These are phyloP conservation scores for Volucella zonaria DNA, from an alignment of 2,888 invertebrate genomes.

Conservation along the genomic window DNA sequence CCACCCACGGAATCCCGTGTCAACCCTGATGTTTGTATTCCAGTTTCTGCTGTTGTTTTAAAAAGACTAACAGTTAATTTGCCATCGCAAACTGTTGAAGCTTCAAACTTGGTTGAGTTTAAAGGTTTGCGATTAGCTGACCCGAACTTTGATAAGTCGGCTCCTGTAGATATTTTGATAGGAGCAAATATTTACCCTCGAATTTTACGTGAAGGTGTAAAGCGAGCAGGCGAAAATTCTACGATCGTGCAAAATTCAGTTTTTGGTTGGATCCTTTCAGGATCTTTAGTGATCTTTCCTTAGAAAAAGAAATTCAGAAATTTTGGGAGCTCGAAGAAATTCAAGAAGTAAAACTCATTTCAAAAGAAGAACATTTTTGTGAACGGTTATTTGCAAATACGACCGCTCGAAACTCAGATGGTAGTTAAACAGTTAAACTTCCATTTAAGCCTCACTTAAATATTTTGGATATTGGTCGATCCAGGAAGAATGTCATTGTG, in stretches of 20 bases:
- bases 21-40: background rate
- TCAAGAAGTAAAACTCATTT: too few relatives aligned
- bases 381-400: background rate
- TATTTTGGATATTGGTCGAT: slow-evolving; percentile 1
- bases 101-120: slow-evolving; percentile 13
- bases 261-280: too few relatives aligned
- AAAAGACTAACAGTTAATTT: slow-evolving; percentile 29
- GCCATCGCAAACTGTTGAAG: slow-evolving; percentile 18
- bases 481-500: background rate
- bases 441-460: slow-evolving; percentile 18
- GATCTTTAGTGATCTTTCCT: too few relatives aligned
- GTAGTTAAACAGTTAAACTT: slow-evolving; percentile 13
- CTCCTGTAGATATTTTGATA: slow-evolving; percentile 27
- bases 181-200: too few relatives aligned
- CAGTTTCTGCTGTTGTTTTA: slow-evolving; percentile 10
- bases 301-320: too few relatives aligned
- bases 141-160: slow-evolving; percentile 30
- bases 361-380: too few relatives aligned
- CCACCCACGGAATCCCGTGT: slow-evolving; percentile 11
- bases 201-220: too few relatives aligned
- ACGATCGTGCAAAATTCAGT: too few relatives aligned
- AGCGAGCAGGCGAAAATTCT: too few relatives aligned
- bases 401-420: background rate
- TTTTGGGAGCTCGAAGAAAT: too few relatives aligned
- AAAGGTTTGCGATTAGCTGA: slow-evolving; percentile 27